Base-by-base conservation (phyloP, 2,797 vertebrate genomes). In the Microchirus variegatus region DNA sequence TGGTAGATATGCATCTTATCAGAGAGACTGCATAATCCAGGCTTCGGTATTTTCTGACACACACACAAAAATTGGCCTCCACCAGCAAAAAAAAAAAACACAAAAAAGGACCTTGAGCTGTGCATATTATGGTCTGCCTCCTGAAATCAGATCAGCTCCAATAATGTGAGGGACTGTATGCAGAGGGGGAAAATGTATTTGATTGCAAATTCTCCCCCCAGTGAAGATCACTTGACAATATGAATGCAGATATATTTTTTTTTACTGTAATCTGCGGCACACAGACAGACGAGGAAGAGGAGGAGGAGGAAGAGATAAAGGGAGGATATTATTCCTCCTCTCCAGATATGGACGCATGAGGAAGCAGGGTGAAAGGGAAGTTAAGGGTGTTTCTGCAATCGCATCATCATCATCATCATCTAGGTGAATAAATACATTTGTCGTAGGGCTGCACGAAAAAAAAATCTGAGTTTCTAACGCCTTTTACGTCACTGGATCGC, bases 241-340 rank as follows among this genome's bases (percentile, higher is more conserved):
- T 56, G 51, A 71, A 77, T 43, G 50, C 22, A 40, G 51, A 16
- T 31, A 31, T 31, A 59, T 40, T 59, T 31, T 31, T 8, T 59
- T 37, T 51, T 14, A 40, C 59, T 59, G 41, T 59, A 71, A 67
- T 71, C 73, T 50, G 16, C 46, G 44, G 31, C 50, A 60, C 48
- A 60, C 35, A 61, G 7, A 31, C 31, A 31, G 31, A 31, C 5
- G 31, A 8, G 31, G 7, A 7, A 31, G 7, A 7, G 31, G 31
- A 31, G 31, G 31, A 31, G 31, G 31, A 31, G 31, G 31, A 8
- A 7, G 31, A 6, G 31, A 31, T 31, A 31, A 31, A 31, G 31
- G 31, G 31, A 31, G 31, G 31, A 31, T 31, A 31, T 31, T 31
- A 6, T 31, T 31, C 31, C 31, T 31, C 31, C 31, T 31, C 31